Base-by-base conservation (phyloP, 1,140 invertebrate genomes). In the Parapsyche elsis region DNA sequence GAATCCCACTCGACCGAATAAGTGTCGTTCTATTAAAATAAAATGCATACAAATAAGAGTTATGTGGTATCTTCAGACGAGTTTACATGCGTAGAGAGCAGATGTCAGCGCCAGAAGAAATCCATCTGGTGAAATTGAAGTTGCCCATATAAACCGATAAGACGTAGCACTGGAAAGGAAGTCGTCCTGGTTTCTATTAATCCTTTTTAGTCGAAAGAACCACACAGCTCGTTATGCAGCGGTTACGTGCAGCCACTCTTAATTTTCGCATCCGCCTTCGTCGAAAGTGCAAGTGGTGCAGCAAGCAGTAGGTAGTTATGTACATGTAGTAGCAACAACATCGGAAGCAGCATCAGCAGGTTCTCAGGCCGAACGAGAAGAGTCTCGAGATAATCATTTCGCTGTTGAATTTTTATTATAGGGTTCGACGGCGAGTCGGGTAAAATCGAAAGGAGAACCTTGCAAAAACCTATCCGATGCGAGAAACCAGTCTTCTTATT, bases 201-300 rank as follows among this genome's bases (percentile, higher is more conserved):
- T 67, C 64, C 64, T 67, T 67, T 23, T 67, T 30, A 26, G 64
- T 67, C 9, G 24, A 67, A 14, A 12, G 16, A 53, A 16, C 16
- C 16, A 53, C 21, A 23, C 10, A 24, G 45, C 46, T 49, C 19
- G 73, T 75, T n/a, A 57, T 57, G 49, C 19, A 9, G 59, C 19
- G 16, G 1, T 9, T 53, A 75, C 73, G 73, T 75, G 73, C 73
- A 57, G n/a, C 44, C 44, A 75, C 73, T 75, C 24, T 75, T 75
- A 75, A 75, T 75, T 75, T 75, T 75, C 46, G 73, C 49, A 74
- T 44, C 46, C 71, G 38, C 26, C 71, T 30, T 67, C 23, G 30
- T 46, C n/a, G 73, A 75, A 75, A 75, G 73, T 75, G 73, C 45
- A 75, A 75, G 73, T 75, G 73, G 73, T 57, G n/a, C n/a, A 30